Percentiles rank a stretch among this genome's conserved stretches.
Conservation (phyloP, 1,140 invertebrate genomes). For the Pseudomyrmex dendroicus region DNA sequence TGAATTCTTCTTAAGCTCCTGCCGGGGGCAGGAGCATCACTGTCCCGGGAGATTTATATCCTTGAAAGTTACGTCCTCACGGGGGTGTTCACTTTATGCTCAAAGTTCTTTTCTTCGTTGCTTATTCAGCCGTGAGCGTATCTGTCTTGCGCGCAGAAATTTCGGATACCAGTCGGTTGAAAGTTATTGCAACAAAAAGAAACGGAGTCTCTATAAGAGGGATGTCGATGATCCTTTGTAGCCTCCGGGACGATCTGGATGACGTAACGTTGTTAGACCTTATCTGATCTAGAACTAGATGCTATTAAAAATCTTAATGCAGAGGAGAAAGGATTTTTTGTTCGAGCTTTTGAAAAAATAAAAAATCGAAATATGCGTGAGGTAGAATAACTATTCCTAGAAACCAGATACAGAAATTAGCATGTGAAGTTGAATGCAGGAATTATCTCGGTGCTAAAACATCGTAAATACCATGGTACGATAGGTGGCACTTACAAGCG, state of each 20-base stretch:
- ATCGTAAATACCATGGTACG: constrained; percentile 24
- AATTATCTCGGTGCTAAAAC: constrained; percentile 28
- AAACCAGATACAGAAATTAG: not conserved
- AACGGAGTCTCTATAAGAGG: not conserved
- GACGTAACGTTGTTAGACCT: constrained; percentile 53
- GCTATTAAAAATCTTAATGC: constrained; percentile 45
- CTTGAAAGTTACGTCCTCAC: constrained; percentile 58
- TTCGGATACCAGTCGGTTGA: constrained; percentile 33
- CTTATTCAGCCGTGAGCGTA: constrained; percentile 49
- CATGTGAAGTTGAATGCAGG: constrained; percentile 20
- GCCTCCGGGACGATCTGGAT: constrained; percentile 43
- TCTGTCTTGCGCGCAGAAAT: constrained; percentile 41
- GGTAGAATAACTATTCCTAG: not conserved
- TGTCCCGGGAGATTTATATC: constrained; percentile 79
- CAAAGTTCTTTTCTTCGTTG: constrained; percentile 63
- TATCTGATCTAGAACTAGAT: constrained; percentile 52
- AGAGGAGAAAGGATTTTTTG: constrained; percentile 18
- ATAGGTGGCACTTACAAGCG: constrained; percentile 32
- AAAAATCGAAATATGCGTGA: not conserved
- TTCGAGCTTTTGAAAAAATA: not conserved
- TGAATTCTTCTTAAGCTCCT: constrained; percentile 64
- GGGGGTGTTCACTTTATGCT: constrained; percentile 60
- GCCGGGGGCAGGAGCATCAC: constrained; percentile 74
- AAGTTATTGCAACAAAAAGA: constrained; percentile 47
- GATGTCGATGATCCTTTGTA: constrained; percentile 55